A percentile compares a stretch with the other conserved stretches of the same genome.
phyloP scores from a whole-genome alignment of 2,888 invertebrate genomes.

The Polyploca ridens region DNA sequence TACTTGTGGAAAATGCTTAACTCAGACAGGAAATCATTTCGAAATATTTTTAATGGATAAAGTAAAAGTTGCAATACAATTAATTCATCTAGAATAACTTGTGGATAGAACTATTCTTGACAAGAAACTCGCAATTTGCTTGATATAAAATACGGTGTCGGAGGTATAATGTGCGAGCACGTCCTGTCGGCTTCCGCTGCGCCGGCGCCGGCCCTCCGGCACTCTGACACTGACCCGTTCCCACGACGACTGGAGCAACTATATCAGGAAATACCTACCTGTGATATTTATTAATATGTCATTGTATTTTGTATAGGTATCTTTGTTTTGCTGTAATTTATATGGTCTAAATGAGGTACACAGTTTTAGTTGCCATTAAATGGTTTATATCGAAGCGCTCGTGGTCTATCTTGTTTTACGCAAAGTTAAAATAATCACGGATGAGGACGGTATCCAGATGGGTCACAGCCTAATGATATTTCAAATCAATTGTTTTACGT shows the following conservation, averaged over 20 bases:
- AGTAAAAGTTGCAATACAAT: background rate
- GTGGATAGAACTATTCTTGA: background rate
- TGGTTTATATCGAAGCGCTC: too few relatives aligned
- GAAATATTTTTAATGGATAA: background rate
- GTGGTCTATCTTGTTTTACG: too few relatives aligned
- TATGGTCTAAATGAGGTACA: background rate
- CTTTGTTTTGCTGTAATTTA: background rate
- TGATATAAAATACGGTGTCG: slow-evolving; percentile 8
- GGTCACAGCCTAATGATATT: too few relatives aligned
- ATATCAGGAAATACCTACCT: slow-evolving; percentile 15
- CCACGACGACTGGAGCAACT: slow-evolving; percentile 48
- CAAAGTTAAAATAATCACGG: too few relatives aligned
- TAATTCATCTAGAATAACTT: slow-evolving; percentile 1
- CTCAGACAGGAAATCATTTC: slow-evolving; percentile 23
- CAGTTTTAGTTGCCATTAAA: too few relatives aligned
- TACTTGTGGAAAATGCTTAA: slow-evolving; percentile 26
- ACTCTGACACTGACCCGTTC: slow-evolving; percentile 61
- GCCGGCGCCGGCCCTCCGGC: slow-evolving; percentile 51
- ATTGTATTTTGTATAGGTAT: slow-evolving; percentile 9
- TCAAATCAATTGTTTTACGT: too few relatives aligned
- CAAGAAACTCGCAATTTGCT: background rate
- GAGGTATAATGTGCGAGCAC: slow-evolving; percentile 44
- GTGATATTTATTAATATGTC: slow-evolving; percentile 12
- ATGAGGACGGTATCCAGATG: too few relatives aligned
- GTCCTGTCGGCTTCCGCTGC: slow-evolving; percentile 61